These are phyloP conservation scores for Stomatorhinus ivindoensis DNA, from an alignment of 2,113 vertebrate genomes.

Conservation along the genomic window DNA sequence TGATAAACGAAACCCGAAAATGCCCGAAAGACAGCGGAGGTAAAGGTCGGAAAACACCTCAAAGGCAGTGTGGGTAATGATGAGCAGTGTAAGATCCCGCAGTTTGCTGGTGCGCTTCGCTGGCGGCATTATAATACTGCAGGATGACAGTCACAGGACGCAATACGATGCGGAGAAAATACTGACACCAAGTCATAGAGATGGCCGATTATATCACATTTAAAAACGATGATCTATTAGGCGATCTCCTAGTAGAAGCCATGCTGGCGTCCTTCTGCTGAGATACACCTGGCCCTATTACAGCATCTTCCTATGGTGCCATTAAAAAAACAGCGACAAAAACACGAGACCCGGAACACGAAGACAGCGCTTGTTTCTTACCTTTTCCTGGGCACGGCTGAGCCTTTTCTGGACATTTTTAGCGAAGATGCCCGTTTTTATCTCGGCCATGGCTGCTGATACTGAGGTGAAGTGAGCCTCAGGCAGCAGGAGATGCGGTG, in stretches of 20 bases:
- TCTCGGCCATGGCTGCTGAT: slow-evolving; percentile 84
- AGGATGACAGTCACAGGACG: not conserved
- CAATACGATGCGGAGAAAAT: not conserved
- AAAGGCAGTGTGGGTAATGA: not conserved
- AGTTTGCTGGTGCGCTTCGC: not conserved
- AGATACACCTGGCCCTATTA: slow-evolving; percentile 26
- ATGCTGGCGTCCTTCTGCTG: not conserved
- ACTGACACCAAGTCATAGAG: not conserved
- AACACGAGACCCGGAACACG: not conserved
- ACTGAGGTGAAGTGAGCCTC: slow-evolving; percentile 21
- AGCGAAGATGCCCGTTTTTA: slow-evolving; percentile 91
- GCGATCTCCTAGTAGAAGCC: not conserved
- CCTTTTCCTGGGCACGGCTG: slow-evolving; percentile 93
- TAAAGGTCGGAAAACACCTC: not conserved
- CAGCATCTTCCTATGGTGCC: not conserved
- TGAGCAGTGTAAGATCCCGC: not conserved
- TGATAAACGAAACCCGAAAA: not conserved
- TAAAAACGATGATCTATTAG: not conserved
- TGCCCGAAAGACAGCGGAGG: not conserved
- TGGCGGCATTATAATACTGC: not conserved
- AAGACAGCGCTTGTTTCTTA: slow-evolving; percentile 35
- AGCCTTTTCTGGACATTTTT: slow-evolving; percentile 94
- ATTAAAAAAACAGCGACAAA: not conserved
- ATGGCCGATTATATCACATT: not conserved
- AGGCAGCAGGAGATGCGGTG: not conserved